A percentile compares a stretch with the other conserved stretches of the same genome.
Evolutionary conservation across 2,888 invertebrate species (phyloP).

Genomic region (Agriotes lineatus): DNA sequence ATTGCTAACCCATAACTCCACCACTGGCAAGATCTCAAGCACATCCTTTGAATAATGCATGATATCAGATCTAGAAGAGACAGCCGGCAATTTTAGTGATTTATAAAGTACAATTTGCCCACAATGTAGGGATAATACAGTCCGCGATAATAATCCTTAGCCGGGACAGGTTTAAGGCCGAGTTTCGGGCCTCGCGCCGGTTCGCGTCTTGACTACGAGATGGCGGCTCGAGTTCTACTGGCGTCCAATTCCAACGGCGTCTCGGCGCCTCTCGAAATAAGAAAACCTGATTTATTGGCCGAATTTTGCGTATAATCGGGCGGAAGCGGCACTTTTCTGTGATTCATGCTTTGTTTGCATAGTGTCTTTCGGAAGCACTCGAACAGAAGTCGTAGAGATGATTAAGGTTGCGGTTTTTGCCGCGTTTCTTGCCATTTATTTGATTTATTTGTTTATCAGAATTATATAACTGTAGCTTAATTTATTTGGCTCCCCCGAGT

Average conservation of each 20-base stretch:
- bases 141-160: constrained; percentile 37
- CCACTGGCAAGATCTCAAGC: constrained; percentile 51
- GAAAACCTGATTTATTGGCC: constrained; percentile 57
- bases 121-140: constrained; percentile 37
- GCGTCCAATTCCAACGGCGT: constrained; percentile 55
- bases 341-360: constrained; percentile 36
- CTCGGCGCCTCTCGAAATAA: constrained; percentile 56
- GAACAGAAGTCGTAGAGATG: constrained; percentile 33
- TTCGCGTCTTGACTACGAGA: constrained; percentile 52
- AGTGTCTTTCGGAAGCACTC: constrained; percentile 30
- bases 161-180: constrained; percentile 22
- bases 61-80: constrained; percentile 50
- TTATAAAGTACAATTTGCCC: constrained; percentile 48
- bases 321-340: constrained; percentile 29
- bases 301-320: constrained; percentile 47
- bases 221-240: constrained; percentile 51
- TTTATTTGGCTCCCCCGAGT: not conserved
- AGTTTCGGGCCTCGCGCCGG: constrained; percentile 16
- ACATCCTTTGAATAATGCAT: constrained; percentile 52
- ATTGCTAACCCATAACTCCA: not conserved
- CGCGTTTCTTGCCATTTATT: constrained; percentile 15
- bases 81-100: constrained; percentile 50
- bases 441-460: constrained; percentile 39
- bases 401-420: constrained; percentile 32
- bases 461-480: not conserved